These are phyloP conservation scores for Alauda arvensis DNA, from an alignment of 2,797 vertebrate species.

Conservation along the genomic window DNA sequence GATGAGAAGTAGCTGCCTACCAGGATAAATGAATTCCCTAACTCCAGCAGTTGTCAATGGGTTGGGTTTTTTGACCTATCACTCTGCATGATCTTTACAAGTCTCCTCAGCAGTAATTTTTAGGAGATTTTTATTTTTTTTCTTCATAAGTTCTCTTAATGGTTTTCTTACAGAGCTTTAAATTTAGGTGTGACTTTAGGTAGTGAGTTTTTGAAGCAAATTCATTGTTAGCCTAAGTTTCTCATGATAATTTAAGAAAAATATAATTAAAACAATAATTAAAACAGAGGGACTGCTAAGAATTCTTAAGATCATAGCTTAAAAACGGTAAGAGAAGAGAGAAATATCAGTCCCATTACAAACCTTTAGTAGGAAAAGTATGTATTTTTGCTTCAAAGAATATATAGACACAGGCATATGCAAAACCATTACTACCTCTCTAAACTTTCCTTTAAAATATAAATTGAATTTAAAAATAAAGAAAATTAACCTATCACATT, in stretches of 20 bases:
- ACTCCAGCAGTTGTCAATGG: not conserved
- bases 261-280: not conserved
- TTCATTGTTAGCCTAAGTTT: not conserved
- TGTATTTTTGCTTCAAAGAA: not conserved
- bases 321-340: not conserved
- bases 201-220: not conserved
- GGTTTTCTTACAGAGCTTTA: not conserved
- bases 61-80: constrained; percentile 17
- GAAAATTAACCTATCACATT: not conserved
- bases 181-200: not conserved
- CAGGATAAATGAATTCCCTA: not conserved
- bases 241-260: not conserved
- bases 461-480: not conserved
- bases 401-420: not conserved
- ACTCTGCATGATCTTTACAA: constrained; percentile 19
- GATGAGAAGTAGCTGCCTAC: not conserved
- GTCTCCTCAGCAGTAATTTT: not conserved
- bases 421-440: not conserved
- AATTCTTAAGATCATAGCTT: not conserved
- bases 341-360: not conserved
- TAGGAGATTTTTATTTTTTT: not conserved
- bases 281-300: not conserved
- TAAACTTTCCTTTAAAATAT: not conserved
- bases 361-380: not conserved
- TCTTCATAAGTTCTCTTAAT: not conserved